A percentile compares a stretch with the other conserved stretches of the same genome.
Evolutionary conservation across 2,797 vertebrate genomes (phyloP).

Genomic region (Adelosebastes latens): DNA sequence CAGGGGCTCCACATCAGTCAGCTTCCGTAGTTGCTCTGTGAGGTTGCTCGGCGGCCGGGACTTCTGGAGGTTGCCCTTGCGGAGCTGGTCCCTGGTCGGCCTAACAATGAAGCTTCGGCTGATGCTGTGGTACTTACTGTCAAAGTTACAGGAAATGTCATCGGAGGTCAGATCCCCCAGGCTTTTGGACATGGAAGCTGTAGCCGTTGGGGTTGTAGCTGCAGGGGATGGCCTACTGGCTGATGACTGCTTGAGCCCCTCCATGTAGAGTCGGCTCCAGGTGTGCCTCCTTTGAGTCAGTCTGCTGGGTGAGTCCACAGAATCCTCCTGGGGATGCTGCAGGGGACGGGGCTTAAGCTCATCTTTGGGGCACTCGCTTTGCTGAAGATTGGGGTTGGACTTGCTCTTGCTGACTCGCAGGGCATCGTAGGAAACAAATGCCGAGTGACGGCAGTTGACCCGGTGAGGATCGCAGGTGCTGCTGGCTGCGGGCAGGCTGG

Average conservation of each 20-base stretch:
- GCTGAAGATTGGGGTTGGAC: conserved; percentile 91
- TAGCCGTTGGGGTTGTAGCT: conserved; percentile 22
- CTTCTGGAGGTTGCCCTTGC: conserved; percentile 28
- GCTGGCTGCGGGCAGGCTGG: conserved; percentile 69
- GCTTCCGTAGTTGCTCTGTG: conserved; percentile 88
- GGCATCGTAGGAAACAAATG: conserved; percentile 58
- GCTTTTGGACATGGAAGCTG: conserved; percentile 91
- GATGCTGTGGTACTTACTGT: conserved; percentile 90
- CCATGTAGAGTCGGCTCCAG: conserved; percentile 90
- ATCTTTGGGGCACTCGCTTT: conserved; percentile 53
- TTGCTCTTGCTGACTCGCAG: conserved; percentile 89
- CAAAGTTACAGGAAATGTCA: conserved; percentile 88
- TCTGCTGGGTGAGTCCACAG: conserved; percentile 46
- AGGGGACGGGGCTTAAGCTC: conserved; percentile 80
- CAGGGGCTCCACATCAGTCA: conserved; percentile 86
- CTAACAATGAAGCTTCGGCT: conserved; percentile 86
- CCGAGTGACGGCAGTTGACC: conserved; percentile 65
- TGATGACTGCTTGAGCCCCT: conserved; percentile 85
- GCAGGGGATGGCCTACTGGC: conserved; percentile 56
- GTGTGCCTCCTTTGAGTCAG: conserved; percentile 86
- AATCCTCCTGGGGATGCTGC: conserved; percentile 45
- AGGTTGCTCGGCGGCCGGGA: conserved; percentile 70
- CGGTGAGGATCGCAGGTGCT: conserved; percentile 67
- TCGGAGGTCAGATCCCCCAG: conserved; percentile 95
- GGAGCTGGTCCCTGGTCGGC: conserved; percentile 68